phyloP scores from a whole-genome alignment of 1,140 invertebrate species.

The Aphelinus atriplicis region DNA sequence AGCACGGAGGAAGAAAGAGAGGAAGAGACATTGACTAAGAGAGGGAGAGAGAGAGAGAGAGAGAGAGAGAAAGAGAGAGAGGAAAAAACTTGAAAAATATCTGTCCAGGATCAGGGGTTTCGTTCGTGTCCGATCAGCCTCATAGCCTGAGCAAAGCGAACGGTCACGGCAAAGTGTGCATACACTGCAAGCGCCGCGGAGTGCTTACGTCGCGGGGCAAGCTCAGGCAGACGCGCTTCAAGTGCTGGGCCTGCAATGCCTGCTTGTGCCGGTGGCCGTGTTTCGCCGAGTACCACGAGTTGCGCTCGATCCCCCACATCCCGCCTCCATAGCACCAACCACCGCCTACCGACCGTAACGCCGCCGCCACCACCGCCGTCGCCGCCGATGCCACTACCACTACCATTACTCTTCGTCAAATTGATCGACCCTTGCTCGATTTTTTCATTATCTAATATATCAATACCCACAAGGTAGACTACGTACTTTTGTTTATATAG shows the following conservation, averaged over 20 bases:
- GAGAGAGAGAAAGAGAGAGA: slow-evolving; percentile 44
- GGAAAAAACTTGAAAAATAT: slow-evolving; percentile 35
- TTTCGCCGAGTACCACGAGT: slow-evolving; percentile 65
- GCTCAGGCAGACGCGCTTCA: slow-evolving; percentile 66
- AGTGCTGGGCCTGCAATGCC: slow-evolving; percentile 67
- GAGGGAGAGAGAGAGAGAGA: background rate
- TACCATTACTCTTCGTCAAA: background rate
- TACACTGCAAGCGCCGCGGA: slow-evolving; percentile 66
- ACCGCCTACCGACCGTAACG: background rate
- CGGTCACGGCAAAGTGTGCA: slow-evolving; percentile 67
- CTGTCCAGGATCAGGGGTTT: slow-evolving; percentile 64
- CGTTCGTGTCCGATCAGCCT: slow-evolving; percentile 65
- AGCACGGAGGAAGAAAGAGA: background rate
- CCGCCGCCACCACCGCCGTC: too few species aligned
- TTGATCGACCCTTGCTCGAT: background rate
- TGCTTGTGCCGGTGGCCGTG: slow-evolving; percentile 66
- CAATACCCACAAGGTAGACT: slow-evolving; percentile 29
- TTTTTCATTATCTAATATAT: background rate
- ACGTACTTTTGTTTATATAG: too few species aligned
- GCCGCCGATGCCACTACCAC: too few species aligned
- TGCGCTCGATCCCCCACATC: slow-evolving; percentile 63
- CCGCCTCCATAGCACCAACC: slow-evolving; percentile 65
- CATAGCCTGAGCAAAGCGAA: slow-evolving; percentile 68
- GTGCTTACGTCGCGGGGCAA: slow-evolving; percentile 65
- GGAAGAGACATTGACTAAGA: background rate